Evolutionary conservation across 2,797 vertebrate genomes (phyloP).

Genomic region (Phrynocephalus forsythii): DNA sequence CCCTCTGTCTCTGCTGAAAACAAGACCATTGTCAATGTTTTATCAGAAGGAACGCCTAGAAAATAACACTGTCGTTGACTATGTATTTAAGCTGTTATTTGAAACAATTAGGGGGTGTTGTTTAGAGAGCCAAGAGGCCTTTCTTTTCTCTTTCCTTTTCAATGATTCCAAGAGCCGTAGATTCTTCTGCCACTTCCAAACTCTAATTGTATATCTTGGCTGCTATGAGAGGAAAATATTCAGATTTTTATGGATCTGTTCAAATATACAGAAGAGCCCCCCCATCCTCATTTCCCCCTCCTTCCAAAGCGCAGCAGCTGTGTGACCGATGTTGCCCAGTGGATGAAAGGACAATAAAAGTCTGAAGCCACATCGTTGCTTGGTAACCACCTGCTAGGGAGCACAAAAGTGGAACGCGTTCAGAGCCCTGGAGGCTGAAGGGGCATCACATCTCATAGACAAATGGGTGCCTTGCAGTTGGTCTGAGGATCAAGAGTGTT

Average conservation of each 20-base stretch:
- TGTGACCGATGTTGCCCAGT: background rate
- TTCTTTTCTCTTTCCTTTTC: slow-evolving; percentile 45
- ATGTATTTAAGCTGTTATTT: slow-evolving; percentile 35
- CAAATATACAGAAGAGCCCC: background rate
- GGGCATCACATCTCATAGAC: slow-evolving; percentile 36
- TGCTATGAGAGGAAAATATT: slow-evolving; percentile 11
- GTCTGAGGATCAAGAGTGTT: slow-evolving; percentile 36
- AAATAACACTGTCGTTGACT: slow-evolving; percentile 27
- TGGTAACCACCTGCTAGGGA: slow-evolving; percentile 58
- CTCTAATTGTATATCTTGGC: slow-evolving; percentile 25
- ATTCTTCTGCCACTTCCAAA: slow-evolving; percentile 36
- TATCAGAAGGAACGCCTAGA: slow-evolving; percentile 53
- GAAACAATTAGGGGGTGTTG: background rate
- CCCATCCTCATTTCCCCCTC: background rate
- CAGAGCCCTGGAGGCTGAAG: background rate
- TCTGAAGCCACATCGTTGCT: slow-evolving; percentile 52
- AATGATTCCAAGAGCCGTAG: slow-evolving; percentile 31
- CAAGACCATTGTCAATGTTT: background rate
- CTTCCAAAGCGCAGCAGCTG: slow-evolving; percentile 42
- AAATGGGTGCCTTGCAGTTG: slow-evolving; percentile 46
- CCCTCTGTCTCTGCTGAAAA: background rate
- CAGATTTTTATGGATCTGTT: background rate
- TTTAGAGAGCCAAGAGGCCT: background rate
- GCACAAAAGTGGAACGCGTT: background rate
- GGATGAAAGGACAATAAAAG: background rate